Base-by-base conservation (phyloP, 1,140 invertebrate genomes). In the Neotoxoptera formosana region DNA sequence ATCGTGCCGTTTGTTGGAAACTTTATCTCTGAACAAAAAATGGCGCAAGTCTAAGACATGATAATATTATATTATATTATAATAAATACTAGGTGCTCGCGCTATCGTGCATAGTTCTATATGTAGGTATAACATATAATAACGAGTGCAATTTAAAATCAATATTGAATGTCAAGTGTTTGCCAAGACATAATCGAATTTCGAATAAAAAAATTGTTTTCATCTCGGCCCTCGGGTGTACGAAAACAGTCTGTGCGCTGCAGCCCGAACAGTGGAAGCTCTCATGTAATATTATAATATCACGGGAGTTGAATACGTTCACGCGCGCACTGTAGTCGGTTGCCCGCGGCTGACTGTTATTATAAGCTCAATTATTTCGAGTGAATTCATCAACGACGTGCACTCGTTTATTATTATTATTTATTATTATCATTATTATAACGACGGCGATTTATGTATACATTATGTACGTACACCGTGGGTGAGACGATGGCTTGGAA, bases 321-420 rank as follows among this genome's bases (percentile, higher is more conserved):
- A 76, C 60, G 60, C 60, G 60, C 30, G n/a, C 14, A 76, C n/a
- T 76, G 60, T 30, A 76, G 25, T 76, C 84, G 84, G 41, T 86
- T 41, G 88, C 51, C 88, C 51, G 34, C 23, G 88, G 51, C 51
- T 23, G 23, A 34, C 53, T 48, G 53, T 88, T 88, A 88, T 48
- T 48, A 87, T 48, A 51, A 48, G 30, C 47, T n/a, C 47, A 88
- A 88, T 89, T 89, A 89, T 53, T 53, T 89, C 48, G 21, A 53
- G 48, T 89, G 25, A 89, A 56, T 89, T 48, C 88, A 56, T 89
- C 88, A 56, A 48, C 48, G 45, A 87, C 84, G 48, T 8, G 34
- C 51, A 25, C 51, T 89, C 88, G 34, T 89, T 89, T 36, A 36
- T 89, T 36, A 47, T 86, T 67, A 67, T 67, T 84, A 25, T 23